Base-by-base conservation (phyloP, 2,888 invertebrate species). In the Alviniconcha strummeri region DNA sequence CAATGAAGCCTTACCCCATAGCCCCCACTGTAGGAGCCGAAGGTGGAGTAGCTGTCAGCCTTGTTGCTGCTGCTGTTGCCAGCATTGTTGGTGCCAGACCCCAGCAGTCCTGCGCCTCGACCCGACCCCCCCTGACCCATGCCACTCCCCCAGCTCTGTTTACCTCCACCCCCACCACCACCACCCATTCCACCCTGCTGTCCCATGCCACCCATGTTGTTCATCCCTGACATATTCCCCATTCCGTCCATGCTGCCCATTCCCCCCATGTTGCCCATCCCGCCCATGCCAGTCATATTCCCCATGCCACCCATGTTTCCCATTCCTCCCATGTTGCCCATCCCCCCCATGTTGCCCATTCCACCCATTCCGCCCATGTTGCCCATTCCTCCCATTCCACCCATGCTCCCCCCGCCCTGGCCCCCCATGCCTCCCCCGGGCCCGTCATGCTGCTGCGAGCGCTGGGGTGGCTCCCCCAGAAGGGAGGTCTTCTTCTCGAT, bases 21-120 rank as follows among this genome's bases (percentile, higher is more conserved):
- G n/a, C 86, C 86, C 78, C 86, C 84, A 54, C 85, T 85, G 84
- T 86, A 86, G 69, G 71, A 80, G 80, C 85, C 85, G 75, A 77
- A 82, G 56, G 55, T 67, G 77, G 76, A 82, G 82, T 82, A 76
- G 36, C 60, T 82, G 72, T 77, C 81, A n/a, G 81, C 76, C 72
- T 81, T 84, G 76, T 52, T 69, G 36, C 80, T 80, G 5, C 6
- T 57, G n/a, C 56, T 57, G 64, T 83, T 78, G 54, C 71, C 79
- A 13, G 9, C 60, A 4, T 19, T 19, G 52, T 64, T 79, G 52
- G n/a, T 19, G 13, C 79, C 79, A 55, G 56, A 15, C 57, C 55
- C 57, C 56, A 71, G 7, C 71, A 71, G n/a, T 4, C 55, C 55
- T 3, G 67, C 52, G 52, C 5, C 54, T n/a, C 78, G 78, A 6